Base-by-base conservation (phyloP, 2,888 invertebrate species). In the Artemia sinica region DNA sequence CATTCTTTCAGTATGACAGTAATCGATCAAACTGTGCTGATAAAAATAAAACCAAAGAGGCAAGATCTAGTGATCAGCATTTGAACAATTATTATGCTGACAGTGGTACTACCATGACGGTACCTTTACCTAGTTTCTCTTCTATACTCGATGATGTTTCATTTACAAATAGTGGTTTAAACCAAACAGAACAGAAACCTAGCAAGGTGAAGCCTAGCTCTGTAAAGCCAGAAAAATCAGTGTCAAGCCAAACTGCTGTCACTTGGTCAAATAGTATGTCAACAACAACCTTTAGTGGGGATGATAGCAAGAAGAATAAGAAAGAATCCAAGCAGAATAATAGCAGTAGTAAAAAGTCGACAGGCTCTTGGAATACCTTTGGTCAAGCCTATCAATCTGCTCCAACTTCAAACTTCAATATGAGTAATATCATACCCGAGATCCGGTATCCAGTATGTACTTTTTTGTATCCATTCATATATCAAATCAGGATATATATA, bases 1-100 rank as follows among this genome's bases (percentile, higher is more conserved):
- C 58, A n/a, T 58, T 58, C 58, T 58, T 58, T 58, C 58, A 58
- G 58, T 58, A 58, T 18, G n/a, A n/a, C 58, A 58, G 58, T 58
- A 18, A 58, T 14, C 14, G 14, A n/a, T 14, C n/a, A n/a, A n/a
- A 18, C 18, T 58, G 58, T 58, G n/a, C 8, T 58, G 58, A 58
- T 58, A 58, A 58, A 58, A 58, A 10, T n/a, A 58, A 58, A 18
- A 18, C n/a, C 14, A 18, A 18, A 18, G 18, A 18, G 8, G 8
- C 58, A 14, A n/a, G 18, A 18, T 18, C 18, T 2, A 18, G 58
- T n/a, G 28, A 28, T 28, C 28, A 28, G 28, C 28, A 28, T 28
- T 28, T 28, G 28, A 28, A 28, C 28, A 28, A 28, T 4, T 28
- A 28, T 28, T 58, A 58, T 58, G n/a, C n/a, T 18, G 14, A 58